phyloP scores from a whole-genome alignment of 2,888 invertebrate genomes.

The Cerceris ruficornis region DNA sequence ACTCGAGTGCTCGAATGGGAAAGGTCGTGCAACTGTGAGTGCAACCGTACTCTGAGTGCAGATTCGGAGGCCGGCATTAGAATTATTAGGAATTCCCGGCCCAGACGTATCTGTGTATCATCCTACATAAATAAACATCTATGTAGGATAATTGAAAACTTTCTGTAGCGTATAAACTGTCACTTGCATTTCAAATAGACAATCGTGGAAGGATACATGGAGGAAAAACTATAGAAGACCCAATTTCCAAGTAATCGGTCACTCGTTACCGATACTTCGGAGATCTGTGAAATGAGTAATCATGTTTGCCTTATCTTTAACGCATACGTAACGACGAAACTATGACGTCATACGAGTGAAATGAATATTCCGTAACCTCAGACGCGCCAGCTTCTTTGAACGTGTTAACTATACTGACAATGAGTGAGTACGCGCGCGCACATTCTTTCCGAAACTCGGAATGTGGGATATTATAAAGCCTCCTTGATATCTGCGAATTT shows the following conservation, averaged over 20 bases:
- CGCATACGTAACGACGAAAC: neutral
- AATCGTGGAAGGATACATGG: neutral
- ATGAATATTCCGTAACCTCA: constrained; percentile 20
- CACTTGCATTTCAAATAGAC: constrained; percentile 14
- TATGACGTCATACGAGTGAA: constrained; percentile 19
- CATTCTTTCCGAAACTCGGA: constrained; percentile 2
- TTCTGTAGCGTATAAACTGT: neutral
- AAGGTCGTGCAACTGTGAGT: constrained; percentile 76
- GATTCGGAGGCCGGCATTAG: constrained; percentile 37
- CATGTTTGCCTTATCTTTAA: constrained; percentile 12
- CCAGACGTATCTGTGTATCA: constrained; percentile 45
- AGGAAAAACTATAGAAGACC: neutral
- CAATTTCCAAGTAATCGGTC: neutral
- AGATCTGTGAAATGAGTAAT: constrained; percentile 1
- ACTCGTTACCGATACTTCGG: neutral
- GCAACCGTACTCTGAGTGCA: constrained; percentile 69
- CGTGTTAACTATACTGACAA: constrained; percentile 25
- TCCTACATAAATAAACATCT: constrained; percentile 27
- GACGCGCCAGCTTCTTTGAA: neutral
- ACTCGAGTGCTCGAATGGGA: constrained; percentile 52
- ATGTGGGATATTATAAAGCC: constrained; percentile 11
- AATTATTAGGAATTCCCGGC: constrained; percentile 45
- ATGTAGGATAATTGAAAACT: constrained; percentile 25
- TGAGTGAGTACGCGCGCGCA: constrained; percentile 11
- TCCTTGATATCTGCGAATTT: neutral